A percentile compares a stretch with the other conserved stretches of the same genome.
Conservation (phyloP, 2,113 vertebrate genomes). For the Pica pica region DNA sequence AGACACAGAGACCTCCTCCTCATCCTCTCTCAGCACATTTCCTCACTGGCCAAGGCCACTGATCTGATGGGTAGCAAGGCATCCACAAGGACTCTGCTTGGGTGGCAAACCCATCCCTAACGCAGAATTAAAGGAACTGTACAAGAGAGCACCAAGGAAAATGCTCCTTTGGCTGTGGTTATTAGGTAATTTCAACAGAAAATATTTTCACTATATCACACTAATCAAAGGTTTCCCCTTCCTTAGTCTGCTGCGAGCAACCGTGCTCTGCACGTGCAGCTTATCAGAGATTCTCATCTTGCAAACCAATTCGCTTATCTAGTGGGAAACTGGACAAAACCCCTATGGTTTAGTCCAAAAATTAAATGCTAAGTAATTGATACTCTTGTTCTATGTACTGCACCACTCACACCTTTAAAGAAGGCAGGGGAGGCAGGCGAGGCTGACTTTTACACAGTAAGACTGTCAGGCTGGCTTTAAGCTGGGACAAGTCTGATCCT, state of each 20-base stretch:
- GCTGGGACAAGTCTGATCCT: background rate
- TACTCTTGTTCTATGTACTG: background rate
- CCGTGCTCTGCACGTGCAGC: background rate
- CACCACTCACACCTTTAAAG: background rate
- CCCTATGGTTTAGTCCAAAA: background rate
- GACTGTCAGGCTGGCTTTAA: background rate
- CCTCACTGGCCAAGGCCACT: background rate
- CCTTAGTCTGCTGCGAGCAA: background rate
- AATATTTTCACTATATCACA: background rate
- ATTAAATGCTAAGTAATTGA: background rate
- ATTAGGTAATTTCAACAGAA: background rate
- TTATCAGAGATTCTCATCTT: background rate
- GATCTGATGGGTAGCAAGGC: background rate
- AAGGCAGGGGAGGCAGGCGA: background rate
- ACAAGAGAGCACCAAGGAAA: background rate
- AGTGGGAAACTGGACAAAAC: background rate
- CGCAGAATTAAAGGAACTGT: background rate
- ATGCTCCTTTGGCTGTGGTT: accelerated
- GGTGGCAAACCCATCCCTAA: background rate
- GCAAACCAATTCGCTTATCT: background rate
- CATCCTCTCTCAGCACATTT: background rate
- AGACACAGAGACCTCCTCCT: background rate
- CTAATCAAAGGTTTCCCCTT: background rate
- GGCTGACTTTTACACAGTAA: background rate
- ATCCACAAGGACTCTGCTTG: background rate